Conservation (phyloP, 1,140 invertebrate genomes). For the Cydia amplana region DNA sequence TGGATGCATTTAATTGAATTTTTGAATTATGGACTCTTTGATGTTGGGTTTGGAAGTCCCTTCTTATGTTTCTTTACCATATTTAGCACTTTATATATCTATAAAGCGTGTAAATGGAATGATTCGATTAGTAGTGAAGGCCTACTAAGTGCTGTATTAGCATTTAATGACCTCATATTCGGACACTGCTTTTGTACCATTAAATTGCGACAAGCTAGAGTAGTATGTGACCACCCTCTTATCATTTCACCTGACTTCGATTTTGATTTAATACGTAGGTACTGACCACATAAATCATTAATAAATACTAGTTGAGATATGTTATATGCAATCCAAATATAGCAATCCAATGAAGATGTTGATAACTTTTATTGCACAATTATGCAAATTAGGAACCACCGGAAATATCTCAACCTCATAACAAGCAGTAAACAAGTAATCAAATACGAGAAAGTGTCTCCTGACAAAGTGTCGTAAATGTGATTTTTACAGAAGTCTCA, state of each 20-base stretch:
- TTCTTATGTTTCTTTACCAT: neutral
- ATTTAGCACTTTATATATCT: neutral
- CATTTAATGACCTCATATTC: no score
- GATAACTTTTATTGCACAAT: neutral
- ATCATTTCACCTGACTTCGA: no score
- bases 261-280: no score
- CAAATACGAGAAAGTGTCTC: slow-evolving; percentile 8
- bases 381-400: neutral
- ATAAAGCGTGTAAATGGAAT: neutral
- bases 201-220: no score
- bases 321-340: neutral
- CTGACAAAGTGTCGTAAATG: neutral
- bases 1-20: neutral
- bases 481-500: neutral
- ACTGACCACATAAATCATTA: neutral
- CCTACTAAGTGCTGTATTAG: no score
- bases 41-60: neutral
- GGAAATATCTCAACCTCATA: neutral
- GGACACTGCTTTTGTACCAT: no score
- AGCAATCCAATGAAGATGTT: neutral
- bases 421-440: neutral
- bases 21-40: neutral
- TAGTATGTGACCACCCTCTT: no score
- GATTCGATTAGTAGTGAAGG: neutral
- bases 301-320: neutral